Percentiles rank a stretch among this genome's conserved stretches.
Conservation (phyloP, 2,888 invertebrate species). For the Watsonalla cultraria region DNA sequence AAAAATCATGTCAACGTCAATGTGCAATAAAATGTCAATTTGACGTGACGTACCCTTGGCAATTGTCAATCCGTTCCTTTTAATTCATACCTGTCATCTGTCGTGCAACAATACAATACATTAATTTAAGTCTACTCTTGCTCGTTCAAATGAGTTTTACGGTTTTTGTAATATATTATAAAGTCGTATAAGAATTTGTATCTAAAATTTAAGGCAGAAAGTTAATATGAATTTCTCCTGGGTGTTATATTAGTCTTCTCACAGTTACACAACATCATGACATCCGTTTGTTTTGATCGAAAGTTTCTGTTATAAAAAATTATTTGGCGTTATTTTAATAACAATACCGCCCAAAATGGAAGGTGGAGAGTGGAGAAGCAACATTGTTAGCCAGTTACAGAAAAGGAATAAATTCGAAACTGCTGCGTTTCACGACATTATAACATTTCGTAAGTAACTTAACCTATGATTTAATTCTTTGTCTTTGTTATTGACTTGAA, state of each 20-base stretch:
- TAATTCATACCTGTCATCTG: no score
- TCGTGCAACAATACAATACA: no score
- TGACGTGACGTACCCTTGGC: no score
- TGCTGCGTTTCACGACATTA: conserved; percentile 87
- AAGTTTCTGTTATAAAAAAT: conserved; percentile 25
- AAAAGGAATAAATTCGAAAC: conserved; percentile 87
- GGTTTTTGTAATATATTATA: not conserved
- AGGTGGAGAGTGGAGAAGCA: conserved; percentile 82
- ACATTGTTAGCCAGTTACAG: conserved; percentile 83
- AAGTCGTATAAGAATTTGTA: not conserved
- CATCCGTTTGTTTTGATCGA: conserved; percentile 65
- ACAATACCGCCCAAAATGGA: conserved; percentile 53
- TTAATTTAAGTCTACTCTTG: not conserved
- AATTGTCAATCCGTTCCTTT: no score
- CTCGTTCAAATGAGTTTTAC: not conserved
- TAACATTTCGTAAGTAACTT: conserved; percentile 86
- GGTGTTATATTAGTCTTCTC: not conserved
- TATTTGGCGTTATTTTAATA: conserved; percentile 29
- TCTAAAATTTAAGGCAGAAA: not conserved
- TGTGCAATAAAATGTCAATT: no score
- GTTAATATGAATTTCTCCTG: not conserved
- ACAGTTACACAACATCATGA: conserved; percentile 37
- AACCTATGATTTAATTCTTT: conserved; percentile 40
- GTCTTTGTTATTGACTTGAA: conserved; percentile 29
- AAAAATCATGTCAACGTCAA: no score